These are phyloP conservation scores for Dendrophyllia cribrosa DNA, from an alignment of 64 coral and sea anemone genomes.

Conservation along the genomic window DNA sequence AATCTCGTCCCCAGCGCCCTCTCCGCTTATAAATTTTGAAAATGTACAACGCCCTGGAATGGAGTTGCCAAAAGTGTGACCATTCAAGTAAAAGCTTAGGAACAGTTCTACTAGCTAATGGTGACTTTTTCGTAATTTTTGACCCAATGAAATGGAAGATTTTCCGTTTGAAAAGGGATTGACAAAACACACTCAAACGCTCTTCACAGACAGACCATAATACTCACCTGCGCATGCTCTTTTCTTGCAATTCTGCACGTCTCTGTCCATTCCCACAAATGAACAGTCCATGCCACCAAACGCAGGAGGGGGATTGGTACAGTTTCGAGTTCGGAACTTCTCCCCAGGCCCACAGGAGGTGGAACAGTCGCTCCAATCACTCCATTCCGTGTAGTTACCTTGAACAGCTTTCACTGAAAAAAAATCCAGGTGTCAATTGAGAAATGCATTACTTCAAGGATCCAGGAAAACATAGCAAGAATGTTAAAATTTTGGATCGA, in stretches of 20 bases:
- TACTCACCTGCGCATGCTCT: conserved; percentile 49
- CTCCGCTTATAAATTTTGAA: too few relatives aligned
- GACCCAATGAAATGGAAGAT: too few relatives aligned
- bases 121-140: too few relatives aligned
- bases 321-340: conserved; percentile 89
- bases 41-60: too few relatives aligned
- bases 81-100: too few relatives aligned
- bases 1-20: too few relatives aligned
- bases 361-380: conserved; percentile 88
- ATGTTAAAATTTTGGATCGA: too few relatives aligned
- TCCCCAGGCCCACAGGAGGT: conserved; percentile 84
- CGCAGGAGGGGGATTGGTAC: conserved; percentile 91
- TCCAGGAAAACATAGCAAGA: too few relatives aligned
- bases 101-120: too few relatives aligned
- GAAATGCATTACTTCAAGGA: too few relatives aligned
- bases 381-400: conserved; percentile 95
- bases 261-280: conserved; percentile 82
- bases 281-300: conserved; percentile 91
- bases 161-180: too few relatives aligned
- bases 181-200: background rate
- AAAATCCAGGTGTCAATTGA: background rate
- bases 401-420: conserved; percentile 81
- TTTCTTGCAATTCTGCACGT: conserved; percentile 72
- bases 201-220: background rate
- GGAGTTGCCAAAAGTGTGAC: too few relatives aligned